These are phyloP conservation scores for Pardalotus punctatus DNA, from an alignment of 2,113 vertebrate genomes.

Conservation along the genomic window DNA sequence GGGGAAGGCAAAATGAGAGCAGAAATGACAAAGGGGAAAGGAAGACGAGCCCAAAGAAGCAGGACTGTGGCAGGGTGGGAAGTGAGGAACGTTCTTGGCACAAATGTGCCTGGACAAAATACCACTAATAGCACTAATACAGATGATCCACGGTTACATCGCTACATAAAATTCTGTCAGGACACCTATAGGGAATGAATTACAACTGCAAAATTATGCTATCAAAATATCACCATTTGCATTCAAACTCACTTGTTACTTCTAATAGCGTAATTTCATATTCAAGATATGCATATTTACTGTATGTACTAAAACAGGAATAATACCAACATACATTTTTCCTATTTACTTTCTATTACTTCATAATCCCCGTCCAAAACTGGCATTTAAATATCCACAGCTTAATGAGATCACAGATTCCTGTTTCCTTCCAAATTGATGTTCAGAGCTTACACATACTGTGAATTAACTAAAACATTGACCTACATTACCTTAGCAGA, in stretches of 20 bases:
- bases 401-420: background rate
- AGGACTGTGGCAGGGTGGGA: background rate
- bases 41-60: background rate
- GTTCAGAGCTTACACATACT: background rate
- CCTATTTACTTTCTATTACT: background rate
- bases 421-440: background rate
- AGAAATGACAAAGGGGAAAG: background rate
- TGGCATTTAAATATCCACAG: background rate
- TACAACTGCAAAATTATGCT: background rate
- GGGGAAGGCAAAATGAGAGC: background rate
- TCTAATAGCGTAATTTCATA: background rate
- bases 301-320: background rate
- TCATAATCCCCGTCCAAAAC: background rate
- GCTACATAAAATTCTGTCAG: background rate
- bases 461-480: background rate
- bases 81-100: background rate
- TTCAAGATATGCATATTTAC: background rate
- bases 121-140: background rate
- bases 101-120: background rate
- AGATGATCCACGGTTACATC: background rate
- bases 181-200: background rate
- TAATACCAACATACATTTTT: background rate
- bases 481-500: background rate
- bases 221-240: background rate
- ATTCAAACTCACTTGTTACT: background rate